phyloP scores from a whole-genome alignment of 2,797 vertebrate species.

The Champsocephalus esox region DNA sequence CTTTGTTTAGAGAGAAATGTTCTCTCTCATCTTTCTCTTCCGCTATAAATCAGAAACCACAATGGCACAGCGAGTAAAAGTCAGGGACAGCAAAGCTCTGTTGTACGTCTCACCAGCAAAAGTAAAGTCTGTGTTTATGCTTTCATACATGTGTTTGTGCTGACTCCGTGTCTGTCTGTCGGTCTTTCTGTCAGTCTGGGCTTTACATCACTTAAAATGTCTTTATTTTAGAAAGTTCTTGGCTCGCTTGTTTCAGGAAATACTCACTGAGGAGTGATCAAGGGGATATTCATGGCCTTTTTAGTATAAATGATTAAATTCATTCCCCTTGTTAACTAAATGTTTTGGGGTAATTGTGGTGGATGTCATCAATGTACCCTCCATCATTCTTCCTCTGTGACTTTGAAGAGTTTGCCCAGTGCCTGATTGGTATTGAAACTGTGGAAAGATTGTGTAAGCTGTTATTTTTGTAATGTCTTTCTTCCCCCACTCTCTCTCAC shows the following conservation, averaged over 20 bases:
- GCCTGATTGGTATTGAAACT: constrained; percentile 62
- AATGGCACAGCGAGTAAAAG: constrained; percentile 76
- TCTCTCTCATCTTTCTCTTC: constrained; percentile 77
- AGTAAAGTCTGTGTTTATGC: constrained; percentile 70
- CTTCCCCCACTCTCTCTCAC: constrained; percentile 6
- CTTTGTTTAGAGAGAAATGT: constrained; percentile 82
- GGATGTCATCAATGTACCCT: constrained; percentile 55
- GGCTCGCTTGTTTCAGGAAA: constrained; percentile 52
- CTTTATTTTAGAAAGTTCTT: constrained; percentile 61
- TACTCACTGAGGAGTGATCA: constrained; percentile 25
- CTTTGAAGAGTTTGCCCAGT: constrained; percentile 58
- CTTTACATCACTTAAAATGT: constrained; percentile 61
- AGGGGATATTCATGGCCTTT: constrained; percentile 31
- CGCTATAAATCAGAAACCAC: constrained; percentile 80
- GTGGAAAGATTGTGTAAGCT: constrained; percentile 63
- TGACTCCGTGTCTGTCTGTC: constrained; percentile 64
- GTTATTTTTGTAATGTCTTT: constrained; percentile 49
- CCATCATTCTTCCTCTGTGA: constrained; percentile 44
- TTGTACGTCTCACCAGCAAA: constrained; percentile 63
- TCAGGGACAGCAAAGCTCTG: constrained; percentile 71
- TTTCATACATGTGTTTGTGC: constrained; percentile 69
- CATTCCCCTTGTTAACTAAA: constrained; percentile 52
- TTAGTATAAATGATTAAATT: constrained; percentile 61
- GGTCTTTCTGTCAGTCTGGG: constrained; percentile 45
- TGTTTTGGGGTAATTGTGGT: constrained; percentile 53